Evolutionary conservation across 2,113 vertebrate genomes (phyloP).

Genomic region (Archocentrus centrarchus): DNA sequence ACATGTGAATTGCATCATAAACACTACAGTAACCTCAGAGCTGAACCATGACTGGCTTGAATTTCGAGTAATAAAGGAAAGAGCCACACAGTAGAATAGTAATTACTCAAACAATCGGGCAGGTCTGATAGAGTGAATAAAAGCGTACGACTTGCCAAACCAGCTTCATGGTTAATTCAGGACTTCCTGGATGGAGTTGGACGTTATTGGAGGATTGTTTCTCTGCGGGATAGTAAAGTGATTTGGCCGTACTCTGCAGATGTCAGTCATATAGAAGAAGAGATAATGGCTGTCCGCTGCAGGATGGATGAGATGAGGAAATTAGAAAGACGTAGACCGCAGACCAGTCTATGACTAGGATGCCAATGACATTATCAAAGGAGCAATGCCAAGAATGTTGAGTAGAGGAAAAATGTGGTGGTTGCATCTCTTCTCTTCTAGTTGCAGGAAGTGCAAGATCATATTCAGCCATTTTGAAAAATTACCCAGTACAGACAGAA

Average conservation of each 20-base stretch:
- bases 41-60: conserved; percentile 46
- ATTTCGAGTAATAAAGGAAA: conserved; percentile 63
- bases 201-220: conserved; percentile 58
- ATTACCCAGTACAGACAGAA: conserved; percentile 42
- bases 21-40: conserved; percentile 19
- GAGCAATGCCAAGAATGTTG: conserved; percentile 20
- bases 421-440: conserved; percentile 5
- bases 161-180: conserved; percentile 72
- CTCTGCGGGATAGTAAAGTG: conserved; percentile 53
- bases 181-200: conserved; percentile 60
- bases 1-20: conserved; percentile 37
- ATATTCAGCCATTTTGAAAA: conserved; percentile 5
- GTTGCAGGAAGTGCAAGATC: conserved; percentile 1
- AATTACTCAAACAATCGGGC: conserved; percentile 65
- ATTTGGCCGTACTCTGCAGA: conserved; percentile 61
- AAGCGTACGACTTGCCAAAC: conserved; percentile 69
- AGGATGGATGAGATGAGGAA: conserved; percentile 77
- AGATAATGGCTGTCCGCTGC: conserved; percentile 67
- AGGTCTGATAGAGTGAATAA: conserved; percentile 66
- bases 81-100: conserved; percentile 48
- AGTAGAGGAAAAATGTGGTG: conserved; percentile 9
- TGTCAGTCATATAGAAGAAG: conserved; percentile 29
- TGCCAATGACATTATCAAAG: conserved; percentile 38
- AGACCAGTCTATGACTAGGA: conserved; percentile 39
- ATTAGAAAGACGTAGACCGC: conserved; percentile 58